Base-by-base conservation (phyloP, 2,888 invertebrate genomes). In the Rhingia campestris region DNA sequence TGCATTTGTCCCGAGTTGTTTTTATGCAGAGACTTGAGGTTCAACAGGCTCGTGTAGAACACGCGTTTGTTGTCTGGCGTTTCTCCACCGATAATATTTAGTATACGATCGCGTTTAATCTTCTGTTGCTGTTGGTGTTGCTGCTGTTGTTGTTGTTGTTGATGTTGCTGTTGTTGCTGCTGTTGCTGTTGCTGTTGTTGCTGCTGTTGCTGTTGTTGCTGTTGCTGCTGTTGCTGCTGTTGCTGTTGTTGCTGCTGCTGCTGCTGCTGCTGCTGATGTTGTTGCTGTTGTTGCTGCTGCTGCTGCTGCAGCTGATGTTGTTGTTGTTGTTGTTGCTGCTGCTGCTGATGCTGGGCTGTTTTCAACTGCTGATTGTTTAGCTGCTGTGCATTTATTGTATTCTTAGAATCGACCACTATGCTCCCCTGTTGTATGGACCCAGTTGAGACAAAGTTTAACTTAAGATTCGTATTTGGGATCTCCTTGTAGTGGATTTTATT, bases 401-500 rank as follows among this genome's bases (percentile, higher is more conserved):
- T 84, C 49, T 87, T 87, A 5, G 86, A 79, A 39, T 88, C 88
- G 7, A 88, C 87, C 9, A 88, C 82, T 12, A 88, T 80, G 63
- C 86, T 88, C 10, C 88, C 88, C 69, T 88, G 87, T 47, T 88
- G 88, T 6, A 88, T 84, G 59, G 86, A 53, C 45, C 87, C 87
- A 4, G 88, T 88, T 76, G 90, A 89, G 4, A 91, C 90, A 77
- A 91, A 89, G 85, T 91, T 91, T 72, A 91, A 87, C 87, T 91
- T 91, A 3, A 91, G 88, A 87, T 91, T 91, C 32, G 91, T 88
- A 75, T 90, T 90, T 49, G 89, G 88, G 70, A 91, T 86, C 32
- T 90, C 89, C 86, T 90, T 90, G 76, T 90, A 91, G 73, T 90
- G 91, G 2, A 91, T 87, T 86, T 91, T 91, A 69, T 90, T 90